Evolutionary conservation across 2,797 vertebrate genomes (phyloP).

Genomic region (Lepilemur septentrionalis): DNA sequence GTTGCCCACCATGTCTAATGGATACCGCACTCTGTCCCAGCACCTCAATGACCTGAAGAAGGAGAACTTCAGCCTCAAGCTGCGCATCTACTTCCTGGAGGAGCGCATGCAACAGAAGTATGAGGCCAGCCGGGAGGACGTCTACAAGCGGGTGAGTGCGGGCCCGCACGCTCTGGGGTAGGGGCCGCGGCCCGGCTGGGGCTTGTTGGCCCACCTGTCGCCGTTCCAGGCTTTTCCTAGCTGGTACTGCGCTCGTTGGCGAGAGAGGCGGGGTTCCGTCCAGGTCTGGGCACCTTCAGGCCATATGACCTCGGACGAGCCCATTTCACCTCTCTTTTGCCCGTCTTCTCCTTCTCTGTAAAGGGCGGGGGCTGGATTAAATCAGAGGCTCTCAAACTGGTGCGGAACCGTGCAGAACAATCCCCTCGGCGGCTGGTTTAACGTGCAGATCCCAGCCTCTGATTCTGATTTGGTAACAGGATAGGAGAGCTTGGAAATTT

Average conservation of each 20-base stretch:
- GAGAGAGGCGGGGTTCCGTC: neutral
- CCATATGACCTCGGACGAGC: neutral
- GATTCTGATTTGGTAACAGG: neutral
- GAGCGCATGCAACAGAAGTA: conserved; percentile 96
- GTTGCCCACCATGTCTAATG: conserved; percentile 92
- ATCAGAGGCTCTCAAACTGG: neutral
- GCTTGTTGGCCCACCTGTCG: fast-evolving
- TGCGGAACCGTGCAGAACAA: fast-evolving
- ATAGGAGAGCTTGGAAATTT: neutral
- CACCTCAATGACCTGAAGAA: conserved; percentile 99
- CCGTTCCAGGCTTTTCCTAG: neutral
- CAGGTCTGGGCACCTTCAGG: neutral
- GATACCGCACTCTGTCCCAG: conserved; percentile 97
- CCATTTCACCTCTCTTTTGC: neutral
- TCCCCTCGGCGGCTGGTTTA: neutral
- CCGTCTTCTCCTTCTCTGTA: neutral
- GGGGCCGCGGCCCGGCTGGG: neutral
- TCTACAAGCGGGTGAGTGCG: conserved; percentile 92
- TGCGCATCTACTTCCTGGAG: conserved; percentile 98
- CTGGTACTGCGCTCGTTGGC: fast-evolving
- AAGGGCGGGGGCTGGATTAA: neutral
- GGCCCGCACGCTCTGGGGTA: fast-evolving
- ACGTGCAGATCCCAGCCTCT: neutral
- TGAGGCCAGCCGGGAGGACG: conserved; percentile 90
- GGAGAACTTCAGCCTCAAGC: conserved; percentile 99